A percentile compares a stretch with the other conserved stretches of the same genome.
Evolutionary conservation across 2,888 invertebrate species (phyloP).

Genomic region (Lepidocyrtinus sp.): DNA sequence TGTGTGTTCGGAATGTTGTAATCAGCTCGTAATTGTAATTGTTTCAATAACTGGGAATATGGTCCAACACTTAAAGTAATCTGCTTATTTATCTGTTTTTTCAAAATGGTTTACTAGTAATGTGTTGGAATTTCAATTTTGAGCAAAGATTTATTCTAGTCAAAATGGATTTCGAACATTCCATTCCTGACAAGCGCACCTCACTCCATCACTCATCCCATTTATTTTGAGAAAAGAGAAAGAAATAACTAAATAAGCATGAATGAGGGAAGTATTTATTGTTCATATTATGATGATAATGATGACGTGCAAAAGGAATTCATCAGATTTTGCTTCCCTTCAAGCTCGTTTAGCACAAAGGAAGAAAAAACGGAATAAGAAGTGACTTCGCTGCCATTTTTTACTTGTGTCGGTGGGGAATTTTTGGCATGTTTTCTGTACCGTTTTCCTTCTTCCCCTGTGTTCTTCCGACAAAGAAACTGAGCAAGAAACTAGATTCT

Average conservation of each 20-base stretch:
- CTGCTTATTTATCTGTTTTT: too few relatives aligned
- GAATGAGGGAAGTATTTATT: constrained; percentile 5
- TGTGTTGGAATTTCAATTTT: too few relatives aligned
- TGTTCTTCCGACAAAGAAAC: neutral
- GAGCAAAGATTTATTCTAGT: too few relatives aligned
- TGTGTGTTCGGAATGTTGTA: too few relatives aligned
- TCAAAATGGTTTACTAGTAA: too few relatives aligned
- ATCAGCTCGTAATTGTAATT: too few relatives aligned
- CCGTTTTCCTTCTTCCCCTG: neutral
- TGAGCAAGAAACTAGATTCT: neutral
- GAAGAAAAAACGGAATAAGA: neutral
- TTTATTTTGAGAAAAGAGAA: neutral
- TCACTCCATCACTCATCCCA: too few relatives aligned
- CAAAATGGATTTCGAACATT: too few relatives aligned
- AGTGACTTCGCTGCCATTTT: neutral
- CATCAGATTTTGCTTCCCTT: constrained; percentile 3
- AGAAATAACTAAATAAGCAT: constrained; percentile 4
- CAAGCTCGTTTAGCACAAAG: neutral
- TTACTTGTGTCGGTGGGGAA: constrained; percentile 14
- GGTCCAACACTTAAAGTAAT: too few relatives aligned
- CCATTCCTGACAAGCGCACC: too few relatives aligned
- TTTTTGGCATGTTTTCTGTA: constrained; percentile 34
- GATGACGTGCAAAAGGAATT: constrained; percentile 34
- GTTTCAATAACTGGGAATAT: too few relatives aligned
- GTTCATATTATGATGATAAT: constrained; percentile 22